A percentile compares a stretch with the other conserved stretches of the same genome.
phyloP scores from a whole-genome alignment of 2,888 invertebrate species.

The Tricholauxania praeusta region DNA sequence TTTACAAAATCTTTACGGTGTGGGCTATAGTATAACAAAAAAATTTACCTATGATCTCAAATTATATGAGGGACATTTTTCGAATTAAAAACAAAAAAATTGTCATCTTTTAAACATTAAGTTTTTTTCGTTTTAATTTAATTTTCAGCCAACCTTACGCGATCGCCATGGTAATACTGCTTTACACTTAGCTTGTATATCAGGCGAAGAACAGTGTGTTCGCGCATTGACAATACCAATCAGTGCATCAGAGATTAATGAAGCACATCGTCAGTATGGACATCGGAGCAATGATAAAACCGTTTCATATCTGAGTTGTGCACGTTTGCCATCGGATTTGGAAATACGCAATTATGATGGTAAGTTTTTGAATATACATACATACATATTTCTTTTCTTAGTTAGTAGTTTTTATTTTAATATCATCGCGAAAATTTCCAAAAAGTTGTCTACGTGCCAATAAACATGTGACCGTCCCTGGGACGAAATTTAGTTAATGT shows the following conservation, averaged over 20 bases:
- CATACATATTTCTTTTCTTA: not conserved
- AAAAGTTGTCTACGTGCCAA: too few relatives aligned
- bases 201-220: slow-evolving; percentile 78
- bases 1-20: not conserved
- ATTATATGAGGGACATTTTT: too few relatives aligned
- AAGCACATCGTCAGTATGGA: slow-evolving; percentile 65
- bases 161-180: slow-evolving; percentile 88
- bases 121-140: not conserved
- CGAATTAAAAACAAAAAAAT: too few relatives aligned
- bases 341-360: slow-evolving; percentile 89
- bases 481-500: too few relatives aligned
- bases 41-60: too few relatives aligned
- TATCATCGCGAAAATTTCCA: too few relatives aligned
- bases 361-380: slow-evolving; percentile 68
- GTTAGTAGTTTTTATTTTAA: not conserved
- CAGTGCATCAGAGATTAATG: slow-evolving; percentile 68
- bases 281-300: slow-evolving; percentile 65
- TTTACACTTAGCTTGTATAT: slow-evolving; percentile 83
- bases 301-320: slow-evolving; percentile 60
- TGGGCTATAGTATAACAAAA: not conserved
- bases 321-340: slow-evolving; percentile 72
- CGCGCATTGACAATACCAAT: slow-evolving; percentile 80
- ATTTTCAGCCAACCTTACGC: slow-evolving; percentile 70
- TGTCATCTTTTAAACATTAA: too few relatives aligned
- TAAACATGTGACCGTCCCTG: not conserved